A percentile compares a stretch with the other conserved stretches of the same genome.
Conservation (phyloP, 2,888 invertebrate species). For the Eucera pruinosa region DNA sequence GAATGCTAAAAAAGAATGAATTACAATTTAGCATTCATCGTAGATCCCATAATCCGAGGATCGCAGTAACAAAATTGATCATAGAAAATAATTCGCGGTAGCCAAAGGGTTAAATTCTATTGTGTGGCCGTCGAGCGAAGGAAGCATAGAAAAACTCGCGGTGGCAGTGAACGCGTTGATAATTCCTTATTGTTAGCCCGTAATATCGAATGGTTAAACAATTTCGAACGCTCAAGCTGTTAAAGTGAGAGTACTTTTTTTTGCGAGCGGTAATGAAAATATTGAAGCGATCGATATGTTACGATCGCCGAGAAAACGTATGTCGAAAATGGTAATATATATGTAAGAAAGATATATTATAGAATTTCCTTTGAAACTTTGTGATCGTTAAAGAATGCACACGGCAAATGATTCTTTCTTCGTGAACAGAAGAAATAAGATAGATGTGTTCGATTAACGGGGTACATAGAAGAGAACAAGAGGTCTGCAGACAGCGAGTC, state of each 20-base stretch:
- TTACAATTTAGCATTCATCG: too few species aligned
- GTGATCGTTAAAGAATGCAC: constrained; percentile 9
- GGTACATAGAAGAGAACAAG: constrained; percentile 12
- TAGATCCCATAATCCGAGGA: too few species aligned
- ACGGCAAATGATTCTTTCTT: constrained; percentile 23
- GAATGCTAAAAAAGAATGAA: too few species aligned
- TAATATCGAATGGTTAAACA: background rate
- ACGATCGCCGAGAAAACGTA: background rate
- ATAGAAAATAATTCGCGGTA: too few species aligned
- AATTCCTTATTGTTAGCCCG: constrained; percentile 10
- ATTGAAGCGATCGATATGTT: constrained; percentile 8
- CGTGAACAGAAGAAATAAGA: constrained; percentile 6
- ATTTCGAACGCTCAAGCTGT: constrained; percentile 19
- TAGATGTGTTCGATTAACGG: constrained; percentile 21
- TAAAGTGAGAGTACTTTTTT: constrained; percentile 27
- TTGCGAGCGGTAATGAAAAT: constrained; percentile 1
- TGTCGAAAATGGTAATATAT: constrained; percentile 7
- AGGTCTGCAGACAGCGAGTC: constrained; percentile 55
- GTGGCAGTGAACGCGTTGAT: too few species aligned
- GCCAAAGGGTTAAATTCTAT: too few species aligned
- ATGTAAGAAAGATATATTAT: constrained; percentile 13
- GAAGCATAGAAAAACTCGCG: too few species aligned
- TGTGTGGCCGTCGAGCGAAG: too few species aligned
- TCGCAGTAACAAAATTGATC: too few species aligned
- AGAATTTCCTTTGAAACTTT: constrained; percentile 26